A percentile compares a stretch with the other conserved stretches of the same genome.
Conservation (phyloP, 1,140 invertebrate species). For the Drosophila micromelanica region DNA sequence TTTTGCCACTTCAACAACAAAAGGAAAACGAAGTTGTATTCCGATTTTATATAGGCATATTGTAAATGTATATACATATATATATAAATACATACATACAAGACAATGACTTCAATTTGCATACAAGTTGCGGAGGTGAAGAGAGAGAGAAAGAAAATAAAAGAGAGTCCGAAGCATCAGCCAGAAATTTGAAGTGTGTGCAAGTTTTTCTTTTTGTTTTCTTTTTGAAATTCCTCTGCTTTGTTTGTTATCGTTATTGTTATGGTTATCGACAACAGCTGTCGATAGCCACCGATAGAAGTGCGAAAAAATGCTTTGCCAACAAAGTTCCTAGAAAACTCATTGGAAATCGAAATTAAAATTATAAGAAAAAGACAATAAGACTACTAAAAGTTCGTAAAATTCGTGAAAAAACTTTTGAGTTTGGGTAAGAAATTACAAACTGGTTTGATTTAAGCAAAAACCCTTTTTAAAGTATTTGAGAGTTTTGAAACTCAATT, state of each 20-base stretch:
- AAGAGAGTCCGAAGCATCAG: constrained; percentile 16
- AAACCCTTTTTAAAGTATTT: too few species aligned
- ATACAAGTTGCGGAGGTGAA: constrained; percentile 30
- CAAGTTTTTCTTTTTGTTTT: too few species aligned
- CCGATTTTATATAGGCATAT: constrained; percentile 8
- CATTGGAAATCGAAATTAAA: too few species aligned
- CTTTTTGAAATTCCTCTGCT: too few species aligned
- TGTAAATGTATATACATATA: not conserved
- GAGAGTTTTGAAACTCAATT: too few species aligned
- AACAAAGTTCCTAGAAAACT: too few species aligned
- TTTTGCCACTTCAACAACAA: constrained; percentile 54
- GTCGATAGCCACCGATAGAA: not conserved
- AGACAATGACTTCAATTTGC: constrained; percentile 41
- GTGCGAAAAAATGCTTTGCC: too few species aligned
- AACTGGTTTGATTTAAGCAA: too few species aligned
- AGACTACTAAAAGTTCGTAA: too few species aligned
- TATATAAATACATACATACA: constrained; percentile 1
- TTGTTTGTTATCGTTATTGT: not conserved
- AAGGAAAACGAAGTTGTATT: constrained; percentile 23
- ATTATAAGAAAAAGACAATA: too few species aligned
- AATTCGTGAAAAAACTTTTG: too few species aligned
- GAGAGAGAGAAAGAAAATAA: constrained; percentile 1
- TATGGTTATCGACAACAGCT: not conserved
- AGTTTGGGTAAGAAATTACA: too few species aligned
- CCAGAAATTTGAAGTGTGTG: not conserved